Conservation (phyloP, 1,140 invertebrate genomes). For the Penaeus japonicus region DNA sequence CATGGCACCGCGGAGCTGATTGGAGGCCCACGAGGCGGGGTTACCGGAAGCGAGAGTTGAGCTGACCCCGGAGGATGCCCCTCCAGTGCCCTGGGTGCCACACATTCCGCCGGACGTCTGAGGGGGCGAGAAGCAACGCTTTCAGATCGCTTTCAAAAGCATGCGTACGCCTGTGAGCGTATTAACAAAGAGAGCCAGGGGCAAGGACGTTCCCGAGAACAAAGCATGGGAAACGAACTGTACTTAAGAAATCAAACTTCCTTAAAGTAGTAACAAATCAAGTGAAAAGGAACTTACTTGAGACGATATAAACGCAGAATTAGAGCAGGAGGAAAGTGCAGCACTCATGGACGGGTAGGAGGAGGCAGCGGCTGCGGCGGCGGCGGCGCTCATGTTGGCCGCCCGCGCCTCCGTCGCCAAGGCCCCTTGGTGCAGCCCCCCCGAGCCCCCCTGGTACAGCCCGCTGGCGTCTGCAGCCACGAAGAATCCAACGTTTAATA, state of each 20-base stretch:
- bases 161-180: no score
- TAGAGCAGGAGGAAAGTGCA: constrained; percentile 45
- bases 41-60: constrained; percentile 14
- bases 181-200: not conserved
- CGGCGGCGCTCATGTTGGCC: constrained; percentile 47
- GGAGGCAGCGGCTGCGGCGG: constrained; percentile 49
- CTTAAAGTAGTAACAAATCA: not conserved
- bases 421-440: constrained; percentile 24
- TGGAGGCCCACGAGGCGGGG: constrained; percentile 37
- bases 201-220: no score
- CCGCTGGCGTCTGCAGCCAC: constrained; percentile 28
- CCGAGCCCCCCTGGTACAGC: constrained; percentile 44
- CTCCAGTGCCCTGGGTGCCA: not conserved
- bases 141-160: no score
- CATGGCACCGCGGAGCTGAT: constrained; percentile 47
- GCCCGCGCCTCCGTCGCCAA: constrained; percentile 35
- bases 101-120: constrained; percentile 16
- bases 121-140: not conserved
- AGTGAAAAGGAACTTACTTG: not conserved
- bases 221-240: no score
- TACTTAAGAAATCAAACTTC: no score
- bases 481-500: not conserved
- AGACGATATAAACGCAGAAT: constrained; percentile 31
- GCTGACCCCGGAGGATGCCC: not conserved
- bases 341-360: constrained; percentile 51